Base-by-base conservation (phyloP, 2,797 vertebrate species). In the Spinus pinus region DNA sequence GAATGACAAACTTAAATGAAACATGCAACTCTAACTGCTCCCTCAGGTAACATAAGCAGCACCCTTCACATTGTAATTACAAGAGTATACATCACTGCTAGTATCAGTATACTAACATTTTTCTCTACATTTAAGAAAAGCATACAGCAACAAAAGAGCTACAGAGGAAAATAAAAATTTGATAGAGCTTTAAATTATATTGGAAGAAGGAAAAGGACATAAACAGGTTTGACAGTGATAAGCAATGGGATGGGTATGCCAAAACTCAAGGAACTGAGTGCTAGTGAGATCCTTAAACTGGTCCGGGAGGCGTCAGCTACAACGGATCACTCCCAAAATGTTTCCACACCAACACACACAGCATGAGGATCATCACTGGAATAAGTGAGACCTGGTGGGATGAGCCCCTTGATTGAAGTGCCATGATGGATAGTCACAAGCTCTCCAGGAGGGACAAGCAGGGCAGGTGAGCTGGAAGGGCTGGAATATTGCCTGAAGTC, bases 281-380 rank as follows among this genome's bases (percentile, higher is more conserved):
- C 15, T 31, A 67, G 10, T 20, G 31, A 54, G 35, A 54, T 24
- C 19, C 25, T 53, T 35, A 35, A 47, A 33, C 30, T 49, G 12
- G 8, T 54, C 27, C 22, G 28, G 7, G 8, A 16, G 10, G 19
- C 4, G 3, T 31, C 12, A 23, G 25, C 27, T 35, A 49, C 54
- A 42, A 42, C 0, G 0, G 22, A 67, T 19, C 30, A 41, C 19
- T 54, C 3, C 2, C 3, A 5, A 31, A 53, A 61, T 23, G 31
- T 12, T 47, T 67, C 47, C 33, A 47, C 18, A 73, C 7, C 41
- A 67, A 20, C 18, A 22, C 7, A 73, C 3, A 10, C 6, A 42
- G 30, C 19, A 41, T 4, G 2, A 67, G 22, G 25, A 54, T 9
- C 14, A 51, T 21, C 21, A 47, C 10, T 11, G 30, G 21, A 30